Percentiles rank a stretch among this genome's conserved stretches.
Evolutionary conservation across 1,140 invertebrate genomes (phyloP).

Genomic region (Musca vetustissima): DNA sequence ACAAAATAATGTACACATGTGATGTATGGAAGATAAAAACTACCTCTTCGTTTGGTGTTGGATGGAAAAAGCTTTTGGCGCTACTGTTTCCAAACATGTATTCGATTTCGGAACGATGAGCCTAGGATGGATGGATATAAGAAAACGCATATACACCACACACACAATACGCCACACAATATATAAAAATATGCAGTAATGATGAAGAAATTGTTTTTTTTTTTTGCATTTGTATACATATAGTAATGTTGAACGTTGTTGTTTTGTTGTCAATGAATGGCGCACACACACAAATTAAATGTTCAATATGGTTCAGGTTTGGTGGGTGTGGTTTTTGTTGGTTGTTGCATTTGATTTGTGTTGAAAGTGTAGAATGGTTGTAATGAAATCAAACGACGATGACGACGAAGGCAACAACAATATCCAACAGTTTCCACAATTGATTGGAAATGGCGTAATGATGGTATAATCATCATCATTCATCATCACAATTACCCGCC

Average conservation of each 20-base stretch:
- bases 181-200: constrained; percentile 3
- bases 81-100: constrained; percentile 74
- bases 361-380: background rate
- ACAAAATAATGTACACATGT: constrained; percentile 13
- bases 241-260: background rate
- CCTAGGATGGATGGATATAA: constrained; percentile 77
- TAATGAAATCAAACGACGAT: background rate
- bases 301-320: background rate
- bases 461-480: no score
- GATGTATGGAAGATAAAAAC: constrained; percentile 23
- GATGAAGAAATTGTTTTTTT: background rate
- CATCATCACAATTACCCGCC: constrained; percentile 5
- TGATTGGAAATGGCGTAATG: background rate
- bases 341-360: background rate
- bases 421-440: constrained; percentile 7
- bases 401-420: no score
- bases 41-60: constrained; percentile 44
- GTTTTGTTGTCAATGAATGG: background rate
- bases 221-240: background rate
- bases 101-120: constrained; percentile 89
- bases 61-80: constrained; percentile 29
- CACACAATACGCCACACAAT: constrained; percentile 7
- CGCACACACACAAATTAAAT: no score
- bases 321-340: constrained; percentile 13
- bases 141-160: constrained; percentile 21